Evolutionary conservation across 2,797 vertebrate genomes (phyloP), one percentile per base, ranked within the genome.

Genomic region (Pseudochromis fuscus): DNA sequence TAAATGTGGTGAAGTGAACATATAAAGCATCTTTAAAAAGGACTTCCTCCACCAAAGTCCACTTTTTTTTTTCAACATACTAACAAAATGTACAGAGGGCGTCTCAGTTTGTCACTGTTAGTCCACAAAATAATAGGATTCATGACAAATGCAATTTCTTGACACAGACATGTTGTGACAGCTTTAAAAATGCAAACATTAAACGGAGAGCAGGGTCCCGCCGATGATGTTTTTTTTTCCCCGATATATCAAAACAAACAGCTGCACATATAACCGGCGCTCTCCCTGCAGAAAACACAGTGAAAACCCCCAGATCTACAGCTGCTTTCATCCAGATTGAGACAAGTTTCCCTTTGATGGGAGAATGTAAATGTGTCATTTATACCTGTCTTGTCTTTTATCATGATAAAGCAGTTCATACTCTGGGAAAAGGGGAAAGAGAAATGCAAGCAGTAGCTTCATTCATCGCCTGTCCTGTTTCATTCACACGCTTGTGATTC

Each of bases 301-400:
- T 11, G 70, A 69, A 62, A 70, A 52, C 3, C 27, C 48, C 46
- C 40, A 74, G 81, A 84, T 84, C 64, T 63, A 19, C 61, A 19
- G 72, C 76, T 66, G 87, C 89, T 87, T 88, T 89, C 79, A 80
- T 84, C 75, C 18, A 77, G 85, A 89, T 85, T 77, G 85, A 92
- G 91, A 91, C 89, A 88, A 85, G 88, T 86, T 89, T 87, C 82
- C 70, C 88, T 85, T 85, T 89, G 88, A 91, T 87, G 82, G 75
- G 83, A 60, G 82, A 94, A 93, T 94, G 92, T 92, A 94, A 92
- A 94, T 93, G 92, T 93, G 90, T 93, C 92, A 92, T 94, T 92
- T 91, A 89, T 79, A 93, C 92, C 91, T 92, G 91, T 92, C 93
- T 91, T 91, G 89, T 93, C 91, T 94, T 91, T 93, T 93, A 93